Base-by-base conservation (phyloP, 2,888 invertebrate species). In the Pyrochroa serraticornis region DNA sequence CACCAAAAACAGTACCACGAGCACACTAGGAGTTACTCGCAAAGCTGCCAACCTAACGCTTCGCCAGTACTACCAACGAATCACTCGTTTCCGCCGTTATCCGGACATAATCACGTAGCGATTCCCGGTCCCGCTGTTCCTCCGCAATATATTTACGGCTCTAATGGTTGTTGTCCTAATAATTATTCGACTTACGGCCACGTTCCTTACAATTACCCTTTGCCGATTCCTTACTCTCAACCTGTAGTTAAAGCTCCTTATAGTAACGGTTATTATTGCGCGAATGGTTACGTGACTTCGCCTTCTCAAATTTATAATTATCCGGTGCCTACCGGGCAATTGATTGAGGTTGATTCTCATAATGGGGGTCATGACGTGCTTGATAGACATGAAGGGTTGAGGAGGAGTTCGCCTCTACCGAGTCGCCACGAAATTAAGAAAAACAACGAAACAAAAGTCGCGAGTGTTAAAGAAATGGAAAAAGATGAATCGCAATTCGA, bases 341-440 rank as follows among this genome's bases (percentile, higher is more conserved):
- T 90, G 7, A 89, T 90, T 61, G 89, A 89, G 71, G 67, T 89
- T 9, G 89, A 89, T 63, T 81, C 39, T 77, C 83, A 68, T 38
- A 66, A 64, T 7, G 47, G 58, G 5, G 14, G 52, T 34, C 75
- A 75, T 50, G 78, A 77, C 48, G 59, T 65, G 1, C 70, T 72
- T 2, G 78, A 78, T 57, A 62, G 69, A 35, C 52, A 62, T 14
- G 36, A 42, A 43, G 3, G 47, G 37, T 56, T 62, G 1, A 60
- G 59, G 53, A 43, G 54, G 7, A 52, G 65, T 44, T 61, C 64
- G 7, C 38, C 22, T 22, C 22, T 22, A 2, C 22, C 48, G 6
- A 60, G 52, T 10, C 42, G 51, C 33, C 54, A 49, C 39, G 49
- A 62, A 37, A 44, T 43, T 6, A 36, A 36, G 13, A 48, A 61